phyloP scores from a whole-genome alignment of 2,797 vertebrate genomes.

The Fistularia commersonii region DNA sequence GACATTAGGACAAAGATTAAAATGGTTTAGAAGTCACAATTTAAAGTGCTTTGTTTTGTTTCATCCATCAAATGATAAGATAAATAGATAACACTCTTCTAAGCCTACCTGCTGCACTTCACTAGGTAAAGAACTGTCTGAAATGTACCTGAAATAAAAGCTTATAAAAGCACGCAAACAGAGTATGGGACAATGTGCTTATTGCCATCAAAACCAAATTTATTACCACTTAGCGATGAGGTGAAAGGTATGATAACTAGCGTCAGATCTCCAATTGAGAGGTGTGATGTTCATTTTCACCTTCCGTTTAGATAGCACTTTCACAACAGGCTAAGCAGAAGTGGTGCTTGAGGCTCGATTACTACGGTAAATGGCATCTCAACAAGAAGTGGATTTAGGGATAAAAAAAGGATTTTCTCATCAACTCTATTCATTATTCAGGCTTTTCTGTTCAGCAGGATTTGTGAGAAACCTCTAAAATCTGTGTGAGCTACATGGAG shows the following conservation, averaged over 20 bases:
- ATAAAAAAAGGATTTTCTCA: constrained; percentile 51
- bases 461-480: constrained; percentile 40
- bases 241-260: constrained; percentile 44
- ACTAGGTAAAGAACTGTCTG: constrained; percentile 13
- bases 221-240: constrained; percentile 53
- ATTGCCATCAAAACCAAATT: constrained; percentile 41
- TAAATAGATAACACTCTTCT: too few relatives aligned
- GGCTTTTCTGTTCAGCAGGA: constrained; percentile 42
- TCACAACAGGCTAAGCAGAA: constrained; percentile 23
- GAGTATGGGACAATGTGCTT: constrained; percentile 40
- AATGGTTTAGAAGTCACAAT: background rate
- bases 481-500: constrained; percentile 11
- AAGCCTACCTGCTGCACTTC: constrained; percentile 14
- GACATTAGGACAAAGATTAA: background rate
- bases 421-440: constrained; percentile 42
- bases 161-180: constrained; percentile 5
- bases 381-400: constrained; percentile 58
- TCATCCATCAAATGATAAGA: too few relatives aligned
- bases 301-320: constrained; percentile 43
- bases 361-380: constrained; percentile 53
- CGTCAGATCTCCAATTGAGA: constrained; percentile 32
- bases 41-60: too few relatives aligned
- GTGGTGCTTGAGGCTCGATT: constrained; percentile 53
- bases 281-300: constrained; percentile 61
- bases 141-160: constrained; percentile 3